Percentiles rank a stretch among this genome's conserved stretches.
Conservation (phyloP, 1,140 invertebrate species). For the Hyphantria cunea region DNA sequence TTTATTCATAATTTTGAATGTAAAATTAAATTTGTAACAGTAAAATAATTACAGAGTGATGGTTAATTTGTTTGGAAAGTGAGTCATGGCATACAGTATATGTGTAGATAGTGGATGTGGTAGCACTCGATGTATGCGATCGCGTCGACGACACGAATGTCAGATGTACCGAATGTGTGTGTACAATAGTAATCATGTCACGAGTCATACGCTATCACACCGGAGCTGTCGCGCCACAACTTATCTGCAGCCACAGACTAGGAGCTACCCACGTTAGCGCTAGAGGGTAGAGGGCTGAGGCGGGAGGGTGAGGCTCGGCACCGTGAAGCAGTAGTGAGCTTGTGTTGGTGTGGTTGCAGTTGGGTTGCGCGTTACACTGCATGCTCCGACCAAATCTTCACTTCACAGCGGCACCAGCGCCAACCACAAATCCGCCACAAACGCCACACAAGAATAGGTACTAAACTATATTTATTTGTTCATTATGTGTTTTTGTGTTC, state of each 20-base stretch:
- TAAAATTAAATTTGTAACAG: conserved; percentile 21
- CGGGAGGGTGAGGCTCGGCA: conserved; percentile 65
- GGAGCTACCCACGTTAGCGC: conserved; percentile 83
- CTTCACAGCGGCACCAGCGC: conserved; percentile 76
- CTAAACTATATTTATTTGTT: conserved; percentile 75
- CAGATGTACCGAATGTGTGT: not conserved
- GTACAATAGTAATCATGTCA: conserved; percentile 12
- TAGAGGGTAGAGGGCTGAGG: conserved; percentile 35
- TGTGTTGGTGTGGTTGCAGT: conserved; percentile 80
- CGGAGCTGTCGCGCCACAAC: conserved; percentile 22
- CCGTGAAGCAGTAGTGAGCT: conserved; percentile 76
- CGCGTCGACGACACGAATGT: conserved; percentile 15
- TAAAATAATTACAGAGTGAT: conserved; percentile 35
- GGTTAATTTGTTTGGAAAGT: conserved; percentile 69
- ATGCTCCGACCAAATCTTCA: conserved; percentile 80
- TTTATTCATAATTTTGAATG: conserved; percentile 35
- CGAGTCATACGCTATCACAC: conserved; percentile 11
- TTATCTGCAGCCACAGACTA: conserved; percentile 51
- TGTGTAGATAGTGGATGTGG: conserved; percentile 75
- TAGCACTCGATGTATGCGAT: conserved; percentile 44
- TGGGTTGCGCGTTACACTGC: conserved; percentile 81
- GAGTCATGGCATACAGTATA: conserved; percentile 50
- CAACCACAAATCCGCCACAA: conserved; percentile 73
- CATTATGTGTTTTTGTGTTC: conserved; percentile 78
- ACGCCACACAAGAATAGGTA: conserved; percentile 79